Evolutionary conservation across 2,797 vertebrate species (phyloP).

Genomic region (Oreortyx pictus): DNA sequence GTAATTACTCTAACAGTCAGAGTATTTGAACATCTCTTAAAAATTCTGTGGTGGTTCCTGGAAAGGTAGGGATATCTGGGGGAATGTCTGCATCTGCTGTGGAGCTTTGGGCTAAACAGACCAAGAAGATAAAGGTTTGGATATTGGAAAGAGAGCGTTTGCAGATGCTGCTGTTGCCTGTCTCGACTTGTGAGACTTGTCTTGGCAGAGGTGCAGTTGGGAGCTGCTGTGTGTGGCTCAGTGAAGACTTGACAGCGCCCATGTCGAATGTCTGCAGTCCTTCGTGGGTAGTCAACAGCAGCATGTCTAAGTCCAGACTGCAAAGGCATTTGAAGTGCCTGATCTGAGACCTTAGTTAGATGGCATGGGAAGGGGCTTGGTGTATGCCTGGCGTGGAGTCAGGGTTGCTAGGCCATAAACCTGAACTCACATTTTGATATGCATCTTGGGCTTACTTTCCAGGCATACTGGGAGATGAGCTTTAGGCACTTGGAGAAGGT

Average conservation of each 20-base stretch:
- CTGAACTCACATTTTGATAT: background rate
- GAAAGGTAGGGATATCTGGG: constrained; percentile 30
- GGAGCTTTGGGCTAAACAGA: background rate
- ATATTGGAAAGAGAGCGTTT: background rate
- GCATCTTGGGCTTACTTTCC: background rate
- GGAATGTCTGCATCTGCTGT: background rate
- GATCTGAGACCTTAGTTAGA: background rate
- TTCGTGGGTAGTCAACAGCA: background rate
- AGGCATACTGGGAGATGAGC: background rate
- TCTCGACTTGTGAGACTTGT: accelerated
- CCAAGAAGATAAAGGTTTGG: background rate
- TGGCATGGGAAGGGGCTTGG: background rate
- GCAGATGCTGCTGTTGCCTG: background rate
- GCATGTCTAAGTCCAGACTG: background rate
- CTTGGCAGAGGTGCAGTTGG: background rate
- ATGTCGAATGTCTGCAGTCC: background rate
- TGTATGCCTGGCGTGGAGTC: background rate
- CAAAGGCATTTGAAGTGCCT: background rate
- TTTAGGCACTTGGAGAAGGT: background rate
- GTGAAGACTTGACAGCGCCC: no score
- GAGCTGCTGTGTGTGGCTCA: background rate
- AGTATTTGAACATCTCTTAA: background rate
- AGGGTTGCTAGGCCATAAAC: background rate
- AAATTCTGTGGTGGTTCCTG: constrained; percentile 3
- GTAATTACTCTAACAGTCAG: background rate